A percentile compares a stretch with the other conserved stretches of the same genome.
Conservation (phyloP, 2,797 vertebrate species). For the Morus bassanus region DNA sequence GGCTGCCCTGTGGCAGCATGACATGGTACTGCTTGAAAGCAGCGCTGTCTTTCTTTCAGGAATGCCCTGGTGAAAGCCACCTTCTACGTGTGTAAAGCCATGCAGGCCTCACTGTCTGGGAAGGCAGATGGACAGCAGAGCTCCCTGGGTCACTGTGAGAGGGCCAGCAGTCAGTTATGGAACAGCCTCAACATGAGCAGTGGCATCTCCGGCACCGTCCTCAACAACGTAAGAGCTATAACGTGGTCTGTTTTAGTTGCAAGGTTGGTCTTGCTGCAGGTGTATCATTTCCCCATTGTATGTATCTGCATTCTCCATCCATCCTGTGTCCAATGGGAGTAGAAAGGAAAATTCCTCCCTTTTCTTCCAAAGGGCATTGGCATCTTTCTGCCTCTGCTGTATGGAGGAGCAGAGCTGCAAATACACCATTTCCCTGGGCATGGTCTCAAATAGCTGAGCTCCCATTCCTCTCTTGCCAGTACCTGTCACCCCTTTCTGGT, state of each 20-base stretch:
- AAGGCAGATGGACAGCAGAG: constrained; percentile 85
- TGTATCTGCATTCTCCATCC: background rate
- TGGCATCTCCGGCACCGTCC: constrained; percentile 74
- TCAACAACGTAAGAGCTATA: constrained; percentile 83
- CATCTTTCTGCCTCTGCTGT: background rate
- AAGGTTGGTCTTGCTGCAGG: background rate
- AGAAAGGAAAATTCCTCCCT: background rate
- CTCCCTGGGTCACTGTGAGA: constrained; percentile 87
- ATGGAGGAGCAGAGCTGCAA: background rate
- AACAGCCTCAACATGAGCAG: constrained; percentile 85
- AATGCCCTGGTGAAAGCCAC: constrained; percentile 88
- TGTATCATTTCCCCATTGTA: background rate
- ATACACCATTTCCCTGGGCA: background rate
- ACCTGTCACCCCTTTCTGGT: background rate
- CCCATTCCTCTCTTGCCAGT: background rate
- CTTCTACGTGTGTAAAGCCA: constrained; percentile 87
- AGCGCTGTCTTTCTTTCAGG: constrained; percentile 61
- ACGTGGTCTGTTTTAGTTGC: background rate
- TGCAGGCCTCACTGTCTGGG: constrained; percentile 86
- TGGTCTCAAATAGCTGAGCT: background rate
- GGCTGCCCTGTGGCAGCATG: background rate
- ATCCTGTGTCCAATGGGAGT: background rate
- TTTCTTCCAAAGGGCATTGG: background rate
- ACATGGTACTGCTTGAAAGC: background rate
- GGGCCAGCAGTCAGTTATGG: constrained; percentile 89